Evolutionary conservation across 2,113 vertebrate species (phyloP).

Genomic region (Emydocephalus ijimae): DNA sequence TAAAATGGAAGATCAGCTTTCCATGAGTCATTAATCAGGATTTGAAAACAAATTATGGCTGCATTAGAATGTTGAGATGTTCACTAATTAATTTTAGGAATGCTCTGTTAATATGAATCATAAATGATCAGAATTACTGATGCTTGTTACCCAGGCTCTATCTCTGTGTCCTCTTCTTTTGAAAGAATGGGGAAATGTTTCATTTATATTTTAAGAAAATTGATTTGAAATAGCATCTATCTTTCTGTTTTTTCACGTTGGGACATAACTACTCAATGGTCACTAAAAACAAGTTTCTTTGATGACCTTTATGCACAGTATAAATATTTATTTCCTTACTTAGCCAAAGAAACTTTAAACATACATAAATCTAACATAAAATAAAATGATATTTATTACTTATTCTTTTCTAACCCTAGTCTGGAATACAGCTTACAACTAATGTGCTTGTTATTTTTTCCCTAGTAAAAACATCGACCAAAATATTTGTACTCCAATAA

Average conservation of each 20-base stretch:
- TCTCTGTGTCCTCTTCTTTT: background rate
- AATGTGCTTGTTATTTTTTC: background rate
- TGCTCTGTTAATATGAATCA: slow-evolving; percentile 19
- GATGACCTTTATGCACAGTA: background rate
- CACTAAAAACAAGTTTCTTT: background rate
- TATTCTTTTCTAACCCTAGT: background rate
- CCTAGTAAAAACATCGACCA: background rate
- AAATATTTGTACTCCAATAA: background rate
- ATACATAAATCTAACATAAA: background rate
- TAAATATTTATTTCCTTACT: background rate
- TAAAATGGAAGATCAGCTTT: slow-evolving; percentile 22
- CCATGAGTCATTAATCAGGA: slow-evolving; percentile 6
- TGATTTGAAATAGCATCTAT: background rate
- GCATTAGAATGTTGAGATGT: slow-evolving; percentile 18
- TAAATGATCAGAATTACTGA: background rate
- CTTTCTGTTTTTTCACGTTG: background rate
- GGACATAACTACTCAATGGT: background rate
- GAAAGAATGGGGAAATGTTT: background rate
- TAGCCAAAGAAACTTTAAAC: background rate
- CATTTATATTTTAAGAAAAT: background rate
- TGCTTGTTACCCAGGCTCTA: background rate
- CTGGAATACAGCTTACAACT: background rate
- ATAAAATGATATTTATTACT: background rate
- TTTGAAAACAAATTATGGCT: slow-evolving; percentile 33
- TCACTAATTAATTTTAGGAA: slow-evolving; percentile 24